Percentiles rank a stretch among this genome's conserved stretches.
phyloP scores from a whole-genome alignment of 2,888 invertebrate species.

The Andrena dorsata region DNA sequence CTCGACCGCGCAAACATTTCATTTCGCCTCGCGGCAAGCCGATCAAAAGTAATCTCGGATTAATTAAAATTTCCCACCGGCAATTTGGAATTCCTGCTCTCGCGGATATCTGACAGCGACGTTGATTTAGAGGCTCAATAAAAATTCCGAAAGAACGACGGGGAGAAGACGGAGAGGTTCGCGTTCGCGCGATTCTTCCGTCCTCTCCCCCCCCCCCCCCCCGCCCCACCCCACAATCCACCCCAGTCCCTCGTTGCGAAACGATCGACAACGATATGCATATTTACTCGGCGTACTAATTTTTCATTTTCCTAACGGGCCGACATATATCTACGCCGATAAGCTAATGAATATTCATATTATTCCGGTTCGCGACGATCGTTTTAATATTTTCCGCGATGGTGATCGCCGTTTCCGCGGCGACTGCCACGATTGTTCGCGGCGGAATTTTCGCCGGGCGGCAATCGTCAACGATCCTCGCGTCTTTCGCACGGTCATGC shows the following conservation, averaged over 20 bases:
- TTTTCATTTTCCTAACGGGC: constrained; percentile 31
- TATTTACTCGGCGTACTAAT: constrained; percentile 35
- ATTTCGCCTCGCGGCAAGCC: neutral
- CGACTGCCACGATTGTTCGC: neutral
- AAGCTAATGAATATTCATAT: constrained; percentile 53
- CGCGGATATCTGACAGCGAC: constrained; percentile 29
- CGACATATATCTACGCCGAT: constrained; percentile 37
- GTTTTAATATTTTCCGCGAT: constrained; percentile 36
- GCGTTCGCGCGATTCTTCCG: neutral
- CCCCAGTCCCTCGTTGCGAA: neutral
- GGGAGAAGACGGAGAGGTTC: neutral
- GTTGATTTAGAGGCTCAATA: constrained; percentile 45
- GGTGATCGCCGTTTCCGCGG: neutral
- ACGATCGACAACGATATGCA: constrained; percentile 42
- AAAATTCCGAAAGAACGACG: constrained; percentile 34
- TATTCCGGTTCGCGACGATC: neutral
- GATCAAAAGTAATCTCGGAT: constrained; percentile 39
- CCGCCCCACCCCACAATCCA: neutral
- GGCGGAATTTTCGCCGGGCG: neutral
- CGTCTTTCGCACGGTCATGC: neutral
- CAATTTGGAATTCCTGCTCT: constrained; percentile 42
- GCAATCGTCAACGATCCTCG: neutral
- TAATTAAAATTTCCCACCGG: constrained; percentile 43
- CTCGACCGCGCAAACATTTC: constrained; percentile 6
- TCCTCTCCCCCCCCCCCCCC: neutral